These are phyloP conservation scores for Phoenicopterus ruber DNA, from an alignment of 2,113 vertebrate species.

Conservation along the genomic window DNA sequence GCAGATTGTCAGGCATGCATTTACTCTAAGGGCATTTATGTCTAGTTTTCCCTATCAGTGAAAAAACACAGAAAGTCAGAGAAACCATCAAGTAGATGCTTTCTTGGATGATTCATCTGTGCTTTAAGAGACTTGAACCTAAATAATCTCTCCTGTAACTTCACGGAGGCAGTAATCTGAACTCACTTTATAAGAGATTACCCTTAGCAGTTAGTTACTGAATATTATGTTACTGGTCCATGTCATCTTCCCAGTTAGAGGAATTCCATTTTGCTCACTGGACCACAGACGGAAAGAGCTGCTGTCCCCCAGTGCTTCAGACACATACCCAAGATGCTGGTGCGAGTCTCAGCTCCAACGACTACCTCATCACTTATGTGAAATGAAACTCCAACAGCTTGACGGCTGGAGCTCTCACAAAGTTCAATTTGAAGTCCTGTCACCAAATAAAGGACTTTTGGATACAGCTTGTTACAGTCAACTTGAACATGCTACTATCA, in stretches of 20 bases:
- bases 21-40: conserved; percentile 1
- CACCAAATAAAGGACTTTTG: not conserved
- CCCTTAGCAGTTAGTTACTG: not conserved
- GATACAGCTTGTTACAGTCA: not conserved
- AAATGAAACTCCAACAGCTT: not conserved
- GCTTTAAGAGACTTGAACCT: not conserved
- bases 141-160: not conserved
- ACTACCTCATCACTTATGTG: accelerated
- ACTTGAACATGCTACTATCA: not conserved
- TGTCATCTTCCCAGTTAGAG: not conserved
- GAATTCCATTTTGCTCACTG: not conserved
- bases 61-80: not conserved
- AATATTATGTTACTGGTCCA: not conserved
- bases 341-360: not conserved
- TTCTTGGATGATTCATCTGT: not conserved
- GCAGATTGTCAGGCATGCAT: conserved; percentile 5
- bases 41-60: not conserved
- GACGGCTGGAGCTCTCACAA: not conserved
- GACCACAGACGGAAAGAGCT: not conserved
- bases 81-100: not conserved
- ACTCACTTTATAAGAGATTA: not conserved
- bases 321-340: not conserved
- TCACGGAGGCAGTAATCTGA: not conserved
- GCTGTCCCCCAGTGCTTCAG: not conserved
- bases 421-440: not conserved